A percentile compares a stretch with the other conserved stretches of the same genome.
Evolutionary conservation across 1,140 invertebrate species (phyloP).

Genomic region (Drosophila funebris): DNA sequence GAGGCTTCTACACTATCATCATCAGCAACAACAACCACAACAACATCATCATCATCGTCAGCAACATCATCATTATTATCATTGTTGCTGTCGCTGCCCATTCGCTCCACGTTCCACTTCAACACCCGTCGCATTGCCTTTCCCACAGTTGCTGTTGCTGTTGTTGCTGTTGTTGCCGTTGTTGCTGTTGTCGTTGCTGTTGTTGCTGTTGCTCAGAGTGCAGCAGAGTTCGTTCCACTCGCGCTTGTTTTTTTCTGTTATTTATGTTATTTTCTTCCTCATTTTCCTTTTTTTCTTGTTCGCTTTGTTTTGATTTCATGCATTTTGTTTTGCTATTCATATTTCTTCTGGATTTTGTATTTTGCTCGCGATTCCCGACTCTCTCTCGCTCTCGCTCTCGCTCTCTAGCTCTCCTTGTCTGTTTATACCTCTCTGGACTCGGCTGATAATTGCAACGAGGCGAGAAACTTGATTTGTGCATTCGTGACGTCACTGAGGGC

Average conservation of each 20-base stretch:
- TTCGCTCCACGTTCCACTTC: conserved; percentile 71
- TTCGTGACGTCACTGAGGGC: conserved; percentile 73
- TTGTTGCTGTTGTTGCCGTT: conserved; percentile 25
- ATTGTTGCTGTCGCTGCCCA: conserved; percentile 45
- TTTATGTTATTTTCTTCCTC: conserved; percentile 34
- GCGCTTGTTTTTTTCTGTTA: conserved; percentile 10
- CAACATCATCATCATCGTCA: neutral
- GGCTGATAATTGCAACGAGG: conserved; percentile 39
- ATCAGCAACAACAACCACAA: neutral
- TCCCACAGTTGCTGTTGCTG: conserved; percentile 58
- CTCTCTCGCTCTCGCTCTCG: conserved; percentile 4
- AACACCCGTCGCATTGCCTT: conserved; percentile 70
- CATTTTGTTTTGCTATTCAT: conserved; percentile 78
- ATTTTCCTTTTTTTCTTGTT: conserved; percentile 25
- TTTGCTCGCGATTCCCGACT: conserved; percentile 69
- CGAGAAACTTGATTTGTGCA: conserved; percentile 46
- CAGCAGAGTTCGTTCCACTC: conserved; percentile 81
- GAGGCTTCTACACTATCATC: conserved; percentile 1
- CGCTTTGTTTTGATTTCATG: conserved; percentile 76
- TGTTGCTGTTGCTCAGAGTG: conserved; percentile 51
- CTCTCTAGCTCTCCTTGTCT: conserved; percentile 17
- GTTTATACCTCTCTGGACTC: neutral
- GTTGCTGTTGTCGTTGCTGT: conserved; percentile 19
- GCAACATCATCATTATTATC: neutral
- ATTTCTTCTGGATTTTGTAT: conserved; percentile 81